These are phyloP conservation scores for Saccostrea glomerata DNA, from an alignment of 1,140 invertebrate genomes.

Conservation along the genomic window DNA sequence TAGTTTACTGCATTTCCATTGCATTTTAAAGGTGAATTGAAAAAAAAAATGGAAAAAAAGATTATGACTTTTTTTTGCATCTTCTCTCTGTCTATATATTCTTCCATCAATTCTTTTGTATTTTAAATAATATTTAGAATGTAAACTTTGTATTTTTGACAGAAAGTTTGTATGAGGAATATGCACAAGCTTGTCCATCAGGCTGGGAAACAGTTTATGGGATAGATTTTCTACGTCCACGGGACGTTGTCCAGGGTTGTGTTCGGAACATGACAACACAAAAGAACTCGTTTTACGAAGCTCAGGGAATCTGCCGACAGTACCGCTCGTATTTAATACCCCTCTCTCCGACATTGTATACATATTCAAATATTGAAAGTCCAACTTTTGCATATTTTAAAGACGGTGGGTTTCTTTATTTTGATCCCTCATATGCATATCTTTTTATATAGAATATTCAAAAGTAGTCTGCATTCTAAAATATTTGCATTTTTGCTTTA, in stretches of 20 bases:
- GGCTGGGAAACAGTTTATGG: background rate
- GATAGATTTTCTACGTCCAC: no score
- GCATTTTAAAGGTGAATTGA: background rate
- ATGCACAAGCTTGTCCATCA: background rate
- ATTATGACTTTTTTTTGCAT: background rate
- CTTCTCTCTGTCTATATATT: background rate
- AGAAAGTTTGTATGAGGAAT: background rate
- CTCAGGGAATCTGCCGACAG: background rate
- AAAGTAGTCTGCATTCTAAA: no score
- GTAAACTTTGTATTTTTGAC: background rate
- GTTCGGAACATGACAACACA: background rate
- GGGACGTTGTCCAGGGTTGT: background rate
- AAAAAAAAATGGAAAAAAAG: background rate
- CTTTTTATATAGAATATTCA: no score
- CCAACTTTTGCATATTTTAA: background rate
- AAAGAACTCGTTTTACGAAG: background rate
- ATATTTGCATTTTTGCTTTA: no score
- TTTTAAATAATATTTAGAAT: background rate
- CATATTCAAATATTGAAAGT: background rate
- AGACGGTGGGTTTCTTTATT: background rate
- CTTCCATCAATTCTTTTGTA: no score
- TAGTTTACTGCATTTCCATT: background rate
- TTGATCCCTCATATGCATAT: no score
- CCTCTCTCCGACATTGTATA: background rate
- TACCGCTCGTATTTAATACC: background rate